A percentile compares a stretch with the other conserved stretches of the same genome.
These are phyloP conservation scores for Syrista parreyssii DNA, from an alignment of 2,888 invertebrate species.

Conservation along the genomic window DNA sequence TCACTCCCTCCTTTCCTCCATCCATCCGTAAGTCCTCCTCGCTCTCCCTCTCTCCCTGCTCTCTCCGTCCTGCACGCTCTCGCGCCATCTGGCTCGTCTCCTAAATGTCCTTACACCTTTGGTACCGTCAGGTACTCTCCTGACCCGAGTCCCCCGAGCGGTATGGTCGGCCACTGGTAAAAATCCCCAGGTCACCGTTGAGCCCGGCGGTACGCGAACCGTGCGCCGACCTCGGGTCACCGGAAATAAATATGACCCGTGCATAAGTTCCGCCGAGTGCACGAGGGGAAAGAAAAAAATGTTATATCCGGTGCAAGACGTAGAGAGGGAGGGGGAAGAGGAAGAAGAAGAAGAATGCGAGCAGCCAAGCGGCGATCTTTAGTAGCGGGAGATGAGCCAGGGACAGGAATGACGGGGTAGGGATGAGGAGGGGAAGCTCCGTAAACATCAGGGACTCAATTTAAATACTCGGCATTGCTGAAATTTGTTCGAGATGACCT, in stretches of 20 bases:
- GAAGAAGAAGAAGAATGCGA: conserved; percentile 33
- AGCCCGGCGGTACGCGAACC: neutral
- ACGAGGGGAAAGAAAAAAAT: neutral
- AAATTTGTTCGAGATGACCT: conserved; percentile 57
- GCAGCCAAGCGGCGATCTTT: conserved; percentile 3
- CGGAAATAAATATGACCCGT: neutral
- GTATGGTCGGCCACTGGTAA: neutral
- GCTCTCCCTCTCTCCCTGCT: neutral
- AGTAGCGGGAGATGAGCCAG: neutral
- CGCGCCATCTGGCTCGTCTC: conserved; percentile 19
- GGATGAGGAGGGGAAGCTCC: conserved; percentile 31
- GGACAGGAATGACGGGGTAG: neutral
- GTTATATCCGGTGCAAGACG: neutral
- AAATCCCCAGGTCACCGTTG: neutral
- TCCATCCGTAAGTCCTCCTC: conserved; percentile 5
- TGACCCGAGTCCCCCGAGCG: neutral
- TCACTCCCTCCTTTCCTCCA: conserved; percentile 13
- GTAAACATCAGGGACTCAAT: conserved; percentile 49
- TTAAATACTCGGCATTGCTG: conserved; percentile 57
- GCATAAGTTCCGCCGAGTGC: neutral
- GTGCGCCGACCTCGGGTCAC: neutral
- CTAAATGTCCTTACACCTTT: conserved; percentile 23
- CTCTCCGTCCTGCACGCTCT: conserved; percentile 16
- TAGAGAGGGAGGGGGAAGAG: neutral
- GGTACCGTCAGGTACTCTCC: neutral